Percentiles rank a stretch among this genome's conserved stretches.
phyloP scores from a whole-genome alignment of 1,140 invertebrate genomes.

The Brachionus sp. region DNA sequence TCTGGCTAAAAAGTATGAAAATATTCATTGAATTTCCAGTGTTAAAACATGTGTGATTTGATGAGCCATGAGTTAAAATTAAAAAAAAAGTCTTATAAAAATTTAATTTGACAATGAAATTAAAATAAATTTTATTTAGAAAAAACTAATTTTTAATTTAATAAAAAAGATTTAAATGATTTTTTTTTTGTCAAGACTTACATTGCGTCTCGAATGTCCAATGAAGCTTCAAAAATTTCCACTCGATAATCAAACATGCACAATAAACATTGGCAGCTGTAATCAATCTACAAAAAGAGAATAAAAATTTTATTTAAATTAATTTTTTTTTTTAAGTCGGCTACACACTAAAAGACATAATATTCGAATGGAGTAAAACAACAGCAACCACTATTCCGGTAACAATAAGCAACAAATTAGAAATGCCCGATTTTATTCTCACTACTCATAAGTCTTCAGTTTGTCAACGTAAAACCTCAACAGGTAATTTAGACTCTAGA shows the following conservation, averaged over 20 bases:
- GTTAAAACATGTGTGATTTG: too few species aligned
- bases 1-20: too few species aligned
- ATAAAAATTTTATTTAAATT: neutral
- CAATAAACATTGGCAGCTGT: constrained; percentile 48
- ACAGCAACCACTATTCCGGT: neutral
- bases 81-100: too few species aligned
- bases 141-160: neutral
- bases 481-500: constrained; percentile 10
- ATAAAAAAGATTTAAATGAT: neutral
- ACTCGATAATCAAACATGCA: constrained; percentile 48
- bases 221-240: constrained; percentile 49
- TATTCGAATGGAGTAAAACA: constrained; percentile 23
- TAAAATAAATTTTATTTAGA: too few species aligned
- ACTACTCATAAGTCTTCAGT: neutral
- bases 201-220: constrained; percentile 46
- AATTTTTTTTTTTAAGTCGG: constrained; percentile 34
- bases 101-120: too few species aligned
- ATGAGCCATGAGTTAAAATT: too few species aligned
- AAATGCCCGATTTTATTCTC: constrained; percentile 47
- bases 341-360: constrained; percentile 40
- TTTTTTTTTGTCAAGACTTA: neutral
- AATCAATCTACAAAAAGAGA: neutral
- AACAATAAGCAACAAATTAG: neutral
- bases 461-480: constrained; percentile 46
- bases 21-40: too few species aligned